Evolutionary conservation across 1,140 invertebrate genomes (phyloP).

Genomic region (Drosophila funebris): DNA sequence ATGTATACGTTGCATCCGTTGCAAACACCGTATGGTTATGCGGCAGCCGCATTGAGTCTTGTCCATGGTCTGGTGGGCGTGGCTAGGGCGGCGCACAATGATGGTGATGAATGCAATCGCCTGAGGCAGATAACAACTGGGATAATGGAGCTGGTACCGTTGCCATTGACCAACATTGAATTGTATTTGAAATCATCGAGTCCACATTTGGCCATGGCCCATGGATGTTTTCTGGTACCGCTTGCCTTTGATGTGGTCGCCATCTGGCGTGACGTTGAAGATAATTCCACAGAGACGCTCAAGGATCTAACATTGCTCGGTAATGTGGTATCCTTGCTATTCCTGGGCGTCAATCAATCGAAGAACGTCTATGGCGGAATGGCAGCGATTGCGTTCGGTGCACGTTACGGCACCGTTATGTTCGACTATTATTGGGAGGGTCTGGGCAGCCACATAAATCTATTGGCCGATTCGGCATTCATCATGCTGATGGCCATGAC

Average conservation of each 20-base stretch:
- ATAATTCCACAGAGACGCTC: constrained; percentile 53
- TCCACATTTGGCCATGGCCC: constrained; percentile 57
- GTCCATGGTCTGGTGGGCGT: constrained; percentile 68
- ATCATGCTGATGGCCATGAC: constrained; percentile 62
- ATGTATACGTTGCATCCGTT: constrained; percentile 59
- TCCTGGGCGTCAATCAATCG: constrained; percentile 67
- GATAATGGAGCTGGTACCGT: constrained; percentile 69
- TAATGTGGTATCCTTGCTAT: constrained; percentile 71
- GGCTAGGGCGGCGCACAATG: constrained; percentile 44
- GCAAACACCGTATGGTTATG: constrained; percentile 66
- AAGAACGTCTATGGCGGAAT: constrained; percentile 61
- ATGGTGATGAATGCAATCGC: constrained; percentile 56
- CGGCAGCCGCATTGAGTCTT: constrained; percentile 61
- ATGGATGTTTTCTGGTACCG: constrained; percentile 68
- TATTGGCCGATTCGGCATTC: constrained; percentile 58
- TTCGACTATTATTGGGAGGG: constrained; percentile 65
- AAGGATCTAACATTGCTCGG: constrained; percentile 74
- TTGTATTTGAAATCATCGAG: constrained; percentile 60
- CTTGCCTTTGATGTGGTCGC: constrained; percentile 59
- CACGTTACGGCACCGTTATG: constrained; percentile 60
- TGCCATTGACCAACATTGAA: constrained; percentile 71
- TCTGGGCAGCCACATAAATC: constrained; percentile 44
- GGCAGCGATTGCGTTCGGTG: constrained; percentile 61
- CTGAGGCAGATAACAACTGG: constrained; percentile 46
- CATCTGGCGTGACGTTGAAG: constrained; percentile 55